A percentile compares a stretch with the other conserved stretches of the same genome.
phyloP scores from a whole-genome alignment of 2,113 vertebrate species.

The Chlamydotis undulata region DNA sequence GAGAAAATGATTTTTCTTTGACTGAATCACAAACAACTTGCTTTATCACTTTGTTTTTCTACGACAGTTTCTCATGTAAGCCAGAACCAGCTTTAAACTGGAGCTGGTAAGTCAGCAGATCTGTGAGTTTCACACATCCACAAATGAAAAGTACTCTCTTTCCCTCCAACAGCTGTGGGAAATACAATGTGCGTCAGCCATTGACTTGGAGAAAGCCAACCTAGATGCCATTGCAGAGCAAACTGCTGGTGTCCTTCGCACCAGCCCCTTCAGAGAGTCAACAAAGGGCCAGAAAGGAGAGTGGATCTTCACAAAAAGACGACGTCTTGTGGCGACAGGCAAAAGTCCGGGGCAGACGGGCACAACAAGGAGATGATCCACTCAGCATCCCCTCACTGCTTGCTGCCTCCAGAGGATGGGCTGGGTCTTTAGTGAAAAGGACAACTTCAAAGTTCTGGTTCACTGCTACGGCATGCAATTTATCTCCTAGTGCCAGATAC shows the following conservation, averaged over 20 bases:
- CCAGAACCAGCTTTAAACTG: neutral
- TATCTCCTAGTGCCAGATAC: neutral
- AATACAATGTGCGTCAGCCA: rapidly evolving
- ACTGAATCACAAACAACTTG: neutral
- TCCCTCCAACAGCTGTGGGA: neutral
- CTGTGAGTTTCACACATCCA: neutral
- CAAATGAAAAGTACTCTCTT: neutral
- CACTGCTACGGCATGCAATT: neutral
- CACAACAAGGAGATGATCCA: rapidly evolving
- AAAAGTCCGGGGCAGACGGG: neutral
- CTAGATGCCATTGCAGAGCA: neutral
- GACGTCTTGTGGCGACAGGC: rapidly evolving
- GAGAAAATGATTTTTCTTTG: neutral
- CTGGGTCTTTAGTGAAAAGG: neutral
- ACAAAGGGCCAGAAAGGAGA: too few species aligned
- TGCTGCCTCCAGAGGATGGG: neutral
- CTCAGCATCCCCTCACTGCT: neutral
- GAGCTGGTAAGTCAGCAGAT: neutral
- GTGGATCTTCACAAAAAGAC: neutral
- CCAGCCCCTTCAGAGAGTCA: rapidly evolving
- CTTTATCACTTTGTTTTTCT: neutral
- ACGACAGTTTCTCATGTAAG: neutral
- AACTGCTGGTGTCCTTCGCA: neutral
- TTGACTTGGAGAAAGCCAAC: neutral
- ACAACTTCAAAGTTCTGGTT: neutral